phyloP scores from a whole-genome alignment of 1,140 invertebrate genomes.

The Diprion similis region DNA sequence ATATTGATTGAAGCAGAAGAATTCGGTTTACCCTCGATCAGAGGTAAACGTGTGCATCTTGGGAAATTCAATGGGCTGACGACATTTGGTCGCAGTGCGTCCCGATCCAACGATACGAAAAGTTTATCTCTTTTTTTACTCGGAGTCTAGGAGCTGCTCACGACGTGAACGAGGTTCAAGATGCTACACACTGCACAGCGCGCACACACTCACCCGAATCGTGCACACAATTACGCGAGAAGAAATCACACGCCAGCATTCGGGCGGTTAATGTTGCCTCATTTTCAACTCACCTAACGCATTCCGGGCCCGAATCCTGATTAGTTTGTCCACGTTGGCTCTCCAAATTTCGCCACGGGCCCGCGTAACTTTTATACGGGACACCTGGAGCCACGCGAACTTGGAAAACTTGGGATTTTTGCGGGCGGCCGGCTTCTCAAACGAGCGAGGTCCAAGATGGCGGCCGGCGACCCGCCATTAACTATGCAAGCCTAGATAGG shows the following conservation, averaged over 20 bases:
- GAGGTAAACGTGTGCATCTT: not conserved
- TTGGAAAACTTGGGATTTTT: slow-evolving; percentile 53
- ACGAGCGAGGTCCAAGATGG: slow-evolving; percentile 60
- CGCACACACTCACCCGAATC: slow-evolving; percentile 35
- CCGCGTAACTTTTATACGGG: slow-evolving; percentile 35
- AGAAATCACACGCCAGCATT: slow-evolving; percentile 51
- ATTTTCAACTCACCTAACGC: slow-evolving; percentile 54
- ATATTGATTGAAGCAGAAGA: not conserved
- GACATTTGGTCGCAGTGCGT: not conserved
- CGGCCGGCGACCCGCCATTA: slow-evolving; percentile 55
- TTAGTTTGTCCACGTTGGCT: slow-evolving; percentile 33
- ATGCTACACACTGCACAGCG: slow-evolving; percentile 20
- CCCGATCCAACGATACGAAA: too few relatives aligned
- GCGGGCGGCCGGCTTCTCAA: slow-evolving; percentile 58
- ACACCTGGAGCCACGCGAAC: slow-evolving; percentile 47
- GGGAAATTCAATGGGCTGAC: not conserved
- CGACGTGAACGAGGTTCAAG: slow-evolving; percentile 2
- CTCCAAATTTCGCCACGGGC: slow-evolving; percentile 34
- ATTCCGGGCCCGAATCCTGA: slow-evolving; percentile 54
- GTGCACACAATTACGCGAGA: slow-evolving; percentile 45
- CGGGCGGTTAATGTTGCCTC: slow-evolving; percentile 36
- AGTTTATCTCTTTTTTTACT: not conserved
- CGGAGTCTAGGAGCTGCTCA: not conserved
- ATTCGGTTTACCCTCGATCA: not conserved
- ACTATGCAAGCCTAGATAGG: slow-evolving; percentile 9